These are phyloP conservation scores for Odontophorus gujanensis DNA, from an alignment of 2,113 vertebrate species.

Conservation along the genomic window DNA sequence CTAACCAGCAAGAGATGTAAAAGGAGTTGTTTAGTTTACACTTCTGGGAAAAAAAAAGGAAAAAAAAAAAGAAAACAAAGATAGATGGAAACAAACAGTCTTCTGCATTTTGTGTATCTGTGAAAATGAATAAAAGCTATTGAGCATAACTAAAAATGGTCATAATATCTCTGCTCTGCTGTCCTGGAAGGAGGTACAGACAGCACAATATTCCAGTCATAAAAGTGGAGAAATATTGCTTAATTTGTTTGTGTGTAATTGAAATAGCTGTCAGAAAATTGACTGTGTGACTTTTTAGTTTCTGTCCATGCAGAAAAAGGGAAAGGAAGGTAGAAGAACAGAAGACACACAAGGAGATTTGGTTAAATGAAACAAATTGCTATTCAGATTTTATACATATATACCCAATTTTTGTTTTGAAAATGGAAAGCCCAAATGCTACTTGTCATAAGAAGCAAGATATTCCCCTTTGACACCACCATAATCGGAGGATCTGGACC, in stretches of 20 bases:
- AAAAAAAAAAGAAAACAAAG: conserved; percentile 15
- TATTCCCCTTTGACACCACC: not conserved
- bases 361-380: not conserved
- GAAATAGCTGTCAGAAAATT: conserved; percentile 15
- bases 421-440: not conserved
- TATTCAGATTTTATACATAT: not conserved
- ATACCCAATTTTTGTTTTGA: not conserved
- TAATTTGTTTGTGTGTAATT: conserved; percentile 3
- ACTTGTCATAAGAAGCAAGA: not conserved
- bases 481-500: not conserved
- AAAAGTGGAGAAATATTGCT: not conserved
- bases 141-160: not conserved
- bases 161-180: not conserved
- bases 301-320: not conserved
- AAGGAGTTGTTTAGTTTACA: conserved; percentile 86
- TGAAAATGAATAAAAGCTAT: not conserved
- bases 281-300: not conserved
- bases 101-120: conserved; percentile 49
- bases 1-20: conserved; percentile 81
- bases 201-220: not conserved
- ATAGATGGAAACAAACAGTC: conserved; percentile 59
- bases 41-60: not conserved
- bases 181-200: not conserved
- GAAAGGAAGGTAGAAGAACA: not conserved
- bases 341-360: not conserved